A percentile compares a stretch with the other conserved stretches of the same genome.
phyloP scores from a whole-genome alignment of 2,797 vertebrate species.

The Phyllotis vaccarum region DNA sequence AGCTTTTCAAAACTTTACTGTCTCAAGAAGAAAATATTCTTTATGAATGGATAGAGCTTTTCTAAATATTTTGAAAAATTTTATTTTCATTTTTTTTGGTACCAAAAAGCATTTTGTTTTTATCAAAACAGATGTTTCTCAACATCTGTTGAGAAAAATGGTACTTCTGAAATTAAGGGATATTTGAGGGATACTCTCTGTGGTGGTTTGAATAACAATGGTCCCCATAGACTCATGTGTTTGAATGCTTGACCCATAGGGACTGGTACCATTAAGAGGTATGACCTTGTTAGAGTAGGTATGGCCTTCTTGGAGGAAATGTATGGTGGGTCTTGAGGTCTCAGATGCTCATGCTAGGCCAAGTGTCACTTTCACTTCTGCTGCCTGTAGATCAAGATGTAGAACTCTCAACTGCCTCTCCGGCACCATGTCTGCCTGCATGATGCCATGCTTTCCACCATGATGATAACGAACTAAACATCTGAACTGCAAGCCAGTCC shows the following conservation, averaged over 20 bases:
- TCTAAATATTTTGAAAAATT: not conserved
- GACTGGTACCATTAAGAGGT: not conserved
- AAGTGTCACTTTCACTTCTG: not conserved
- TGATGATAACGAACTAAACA: not conserved
- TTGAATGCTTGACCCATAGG: not conserved
- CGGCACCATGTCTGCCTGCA: not conserved
- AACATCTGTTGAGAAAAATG: slow-evolving; percentile 22
- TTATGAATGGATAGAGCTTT: not conserved
- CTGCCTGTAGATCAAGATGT: not conserved
- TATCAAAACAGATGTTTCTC: not conserved
- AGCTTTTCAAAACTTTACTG: not conserved
- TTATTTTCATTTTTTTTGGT: not conserved
- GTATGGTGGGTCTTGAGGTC: not conserved
- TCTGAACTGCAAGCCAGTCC: not conserved
- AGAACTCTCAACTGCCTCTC: not conserved
- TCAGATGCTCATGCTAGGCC: not conserved
- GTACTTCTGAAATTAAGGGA: not conserved
- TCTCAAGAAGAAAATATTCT: not conserved
- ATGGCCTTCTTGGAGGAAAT: not conserved
- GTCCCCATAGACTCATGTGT: not conserved
- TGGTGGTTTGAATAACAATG: not conserved
- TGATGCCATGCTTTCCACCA: not conserved
- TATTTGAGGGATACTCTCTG: not conserved
- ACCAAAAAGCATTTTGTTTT: not conserved
- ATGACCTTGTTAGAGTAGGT: not conserved